phyloP scores from a whole-genome alignment of 2,797 vertebrate species.

The Pitangus sulphuratus region DNA sequence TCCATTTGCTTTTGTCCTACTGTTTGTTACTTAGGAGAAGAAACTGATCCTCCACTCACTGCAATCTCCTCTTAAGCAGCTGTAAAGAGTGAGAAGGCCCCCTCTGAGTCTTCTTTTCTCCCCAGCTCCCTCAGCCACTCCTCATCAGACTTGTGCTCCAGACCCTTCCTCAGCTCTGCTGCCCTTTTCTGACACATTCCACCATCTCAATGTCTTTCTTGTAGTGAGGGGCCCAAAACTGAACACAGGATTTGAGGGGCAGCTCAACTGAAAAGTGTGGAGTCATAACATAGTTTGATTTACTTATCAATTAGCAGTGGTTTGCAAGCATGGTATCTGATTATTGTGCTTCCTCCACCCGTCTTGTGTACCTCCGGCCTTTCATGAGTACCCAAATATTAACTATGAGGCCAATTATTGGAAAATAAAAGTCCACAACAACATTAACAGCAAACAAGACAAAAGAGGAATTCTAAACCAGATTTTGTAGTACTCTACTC shows the following conservation, averaged over 20 bases:
- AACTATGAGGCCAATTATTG: neutral
- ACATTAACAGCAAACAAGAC: neutral
- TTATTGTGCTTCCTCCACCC: neutral
- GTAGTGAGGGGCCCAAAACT: neutral
- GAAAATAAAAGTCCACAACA: neutral
- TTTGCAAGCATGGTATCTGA: constrained; percentile 24
- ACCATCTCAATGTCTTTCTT: fast-evolving
- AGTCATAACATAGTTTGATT: neutral
- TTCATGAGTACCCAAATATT: neutral
- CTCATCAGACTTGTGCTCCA: no score
- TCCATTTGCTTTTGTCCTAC: no score
- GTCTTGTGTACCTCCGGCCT: neutral
- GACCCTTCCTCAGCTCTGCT: neutral
- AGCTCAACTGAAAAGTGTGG: neutral
- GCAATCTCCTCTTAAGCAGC: no score
- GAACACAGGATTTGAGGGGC: neutral
- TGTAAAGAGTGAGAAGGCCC: no score
- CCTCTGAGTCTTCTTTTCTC: no score
- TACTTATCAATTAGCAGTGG: constrained; percentile 12
- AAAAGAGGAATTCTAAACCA: neutral
- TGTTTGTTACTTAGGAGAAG: no score
- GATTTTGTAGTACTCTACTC: neutral
- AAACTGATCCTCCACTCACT: no score
- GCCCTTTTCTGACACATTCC: no score
- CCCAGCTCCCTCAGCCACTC: no score